Evolutionary conservation across 2,888 invertebrate genomes (phyloP).

Genomic region (Aporophyla lueneburgensis): DNA sequence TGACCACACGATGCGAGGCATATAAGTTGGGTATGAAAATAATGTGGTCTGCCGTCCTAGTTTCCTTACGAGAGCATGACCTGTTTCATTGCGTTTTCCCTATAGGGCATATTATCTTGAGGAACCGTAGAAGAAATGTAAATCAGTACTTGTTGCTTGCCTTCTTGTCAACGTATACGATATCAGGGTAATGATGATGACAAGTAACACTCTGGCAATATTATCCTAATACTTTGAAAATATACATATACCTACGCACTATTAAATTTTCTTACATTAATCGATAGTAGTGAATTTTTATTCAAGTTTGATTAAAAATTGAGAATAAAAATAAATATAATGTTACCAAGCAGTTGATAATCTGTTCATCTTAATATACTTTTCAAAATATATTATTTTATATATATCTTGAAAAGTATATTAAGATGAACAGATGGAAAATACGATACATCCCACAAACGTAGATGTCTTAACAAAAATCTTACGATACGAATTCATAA

Average conservation of each 20-base stretch:
- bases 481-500: constrained; percentile 21
- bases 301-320: too few species aligned
- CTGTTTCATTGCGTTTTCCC: constrained; percentile 33
- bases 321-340: constrained; percentile 11
- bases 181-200: neutral
- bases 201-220: neutral
- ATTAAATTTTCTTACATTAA: too few species aligned
- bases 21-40: constrained; percentile 56
- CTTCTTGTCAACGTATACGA: neutral
- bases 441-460: constrained; percentile 15
- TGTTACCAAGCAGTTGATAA: neutral
- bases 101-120: neutral
- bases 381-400: too few species aligned
- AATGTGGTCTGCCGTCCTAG: constrained; percentile 34
- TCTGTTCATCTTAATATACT: too few species aligned
- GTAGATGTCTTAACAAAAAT: constrained; percentile 17
- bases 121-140: constrained; percentile 11
- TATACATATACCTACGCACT: too few species aligned
- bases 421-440: constrained; percentile 2
- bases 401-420: neutral
- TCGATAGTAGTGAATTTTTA: too few species aligned
- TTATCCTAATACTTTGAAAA: too few species aligned
- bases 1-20: constrained; percentile 47
- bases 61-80: constrained; percentile 31
- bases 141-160: constrained; percentile 50